Evolutionary conservation across 1,140 invertebrate species (phyloP), one percentile per base, ranked within the genome.

Genomic region (Lucilia cuprina): DNA sequence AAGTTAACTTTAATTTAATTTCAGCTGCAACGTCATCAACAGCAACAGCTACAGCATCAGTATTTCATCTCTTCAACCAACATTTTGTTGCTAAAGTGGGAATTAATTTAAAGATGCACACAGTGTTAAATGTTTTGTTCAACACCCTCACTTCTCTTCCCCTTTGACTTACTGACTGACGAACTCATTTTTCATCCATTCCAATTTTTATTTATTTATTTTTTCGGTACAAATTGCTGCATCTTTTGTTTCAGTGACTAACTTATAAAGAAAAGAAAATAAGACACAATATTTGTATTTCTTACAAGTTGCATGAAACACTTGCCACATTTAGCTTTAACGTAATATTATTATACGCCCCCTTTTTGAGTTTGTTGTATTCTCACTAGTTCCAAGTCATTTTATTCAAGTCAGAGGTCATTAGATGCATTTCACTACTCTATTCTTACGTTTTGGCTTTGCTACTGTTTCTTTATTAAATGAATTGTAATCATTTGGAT

Each of bases 391-490:
- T 30, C 10, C 2, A 12, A 70, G 65, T 60, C 14, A 70, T 9
- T 17, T 70, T 70, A 70, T 17, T n/a, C 13, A 55, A 70, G 65
- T 70, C 9, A 70, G 65, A 19, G 65, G 65, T 70, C 65, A 70
- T 70, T 70, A 70, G 65, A n/a, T 70, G 25, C 65, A 5, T 60
- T 60, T 60, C 55, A 5, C 14, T 60, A 4, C 5, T 60, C n/a
- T 60, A 60, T 60, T 17, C 55, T 14, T 70, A 25, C 65, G n/a
- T 7, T 65, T 19, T 19, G 25, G n/a, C 5, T 65, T 65, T 65
- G 60, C 60, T 65, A 70, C 65, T 70, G 65, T 70, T 70, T 70
- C 65, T 21, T 70, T 70, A 70, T 70, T 70, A 70, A 70, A 70
- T 70, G 65, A 70, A 70, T 70, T 70, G 65, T 70, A 70, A 70